Evolutionary conservation across 2,797 vertebrate species (phyloP), one percentile per base, ranked within the genome.

Genomic region (Petrocephalus sullivani): DNA sequence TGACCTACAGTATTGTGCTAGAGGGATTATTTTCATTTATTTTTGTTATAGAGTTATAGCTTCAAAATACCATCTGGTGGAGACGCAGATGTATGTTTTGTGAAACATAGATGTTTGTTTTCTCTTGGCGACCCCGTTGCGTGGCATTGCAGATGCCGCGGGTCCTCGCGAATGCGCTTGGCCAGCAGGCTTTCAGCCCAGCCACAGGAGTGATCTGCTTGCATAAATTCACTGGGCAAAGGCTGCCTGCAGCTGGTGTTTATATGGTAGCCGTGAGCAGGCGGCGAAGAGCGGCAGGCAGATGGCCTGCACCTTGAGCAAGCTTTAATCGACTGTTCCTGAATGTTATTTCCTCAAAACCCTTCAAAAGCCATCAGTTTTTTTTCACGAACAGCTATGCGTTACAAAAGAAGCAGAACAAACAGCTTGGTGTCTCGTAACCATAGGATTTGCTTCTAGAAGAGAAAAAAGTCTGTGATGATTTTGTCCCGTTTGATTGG

Each of bases 301-400:
- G 19, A 83, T 88, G 78, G 16, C 10, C 67, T 28, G 81, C 57
- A 88, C 57, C 87, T 88, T 51, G 41, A 37, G 16, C 56, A 53
- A 84, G 81, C 46, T 57, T 64, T 84, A 46, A 46, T 78, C 71
- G 33, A 78, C 71, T 41, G 58, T 84, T 51, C n/a, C 54, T 37
- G 54, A 75, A 23, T 61, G 16, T 56, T 4, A n/a, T 86, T 61
- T 61, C 37, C 37, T 64, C 49, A 33, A 78, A 78, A 46, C 16
- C 71, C 37, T 46, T 78, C 37, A 78, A 78, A 78, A 78, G 37
- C 19, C 14, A 16, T 7, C 37, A 19, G 4, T 41, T 41, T 33
- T 37, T 12, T 28, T 75, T 19, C 71, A 41, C 19, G 71, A 46
- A 33, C 19, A 41, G 71, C 64, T 67, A 78, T 41, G 37, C 71